Base-by-base conservation (phyloP, 2,888 invertebrate genomes). In the Noctua janthe region DNA sequence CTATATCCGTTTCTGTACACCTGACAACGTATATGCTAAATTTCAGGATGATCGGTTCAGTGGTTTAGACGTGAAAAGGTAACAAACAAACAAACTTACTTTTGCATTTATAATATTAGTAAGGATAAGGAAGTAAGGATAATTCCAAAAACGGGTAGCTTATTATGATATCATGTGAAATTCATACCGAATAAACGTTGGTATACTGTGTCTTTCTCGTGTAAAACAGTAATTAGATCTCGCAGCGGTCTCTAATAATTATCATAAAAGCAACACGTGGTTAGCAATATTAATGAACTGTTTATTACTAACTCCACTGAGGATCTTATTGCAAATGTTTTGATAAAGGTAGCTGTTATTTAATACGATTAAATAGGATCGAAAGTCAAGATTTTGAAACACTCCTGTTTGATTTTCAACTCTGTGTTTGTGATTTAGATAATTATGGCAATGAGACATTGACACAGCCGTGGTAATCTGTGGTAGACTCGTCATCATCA, bases 261-360 rank as follows among this genome's bases (percentile, higher is more conserved):
- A 85, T 47, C 80, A 88, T 80, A 66, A 76, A 80, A 49, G 64
- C 72, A 74, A 78, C 79, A 80, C 64, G 71, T 82, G 82, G 74
- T 78, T 51, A 43, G 69, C 47, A 80, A 77, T 71, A 82, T n/a
- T 81, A 80, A 85, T 83, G 51, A 79, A 74, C 74, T 74, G 64
- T 56, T 79, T 49, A 82, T 85, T 76, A 71, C 29, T 66, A 72
- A 82, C 67, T 80, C 71, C 71, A 72, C 11, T 39, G 76, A 67
- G 75, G 70, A 84, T 87, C 77, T 79, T 87, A 71, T 80, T 84
- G 87, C 87, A 59, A 49, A 75, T 59, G 67, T 3, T 66, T 51
- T 43, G 5, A 15, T 82, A 29, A 76, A 83, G 71, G 29, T 62
- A 29, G 15, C 49, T 10, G 75, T 80, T 77, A 29, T 79, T 71